A percentile compares a stretch with the other conserved stretches of the same genome.
These are phyloP conservation scores for Serrognathus titanus DNA, from an alignment of 2,888 invertebrate genomes.

Conservation along the genomic window DNA sequence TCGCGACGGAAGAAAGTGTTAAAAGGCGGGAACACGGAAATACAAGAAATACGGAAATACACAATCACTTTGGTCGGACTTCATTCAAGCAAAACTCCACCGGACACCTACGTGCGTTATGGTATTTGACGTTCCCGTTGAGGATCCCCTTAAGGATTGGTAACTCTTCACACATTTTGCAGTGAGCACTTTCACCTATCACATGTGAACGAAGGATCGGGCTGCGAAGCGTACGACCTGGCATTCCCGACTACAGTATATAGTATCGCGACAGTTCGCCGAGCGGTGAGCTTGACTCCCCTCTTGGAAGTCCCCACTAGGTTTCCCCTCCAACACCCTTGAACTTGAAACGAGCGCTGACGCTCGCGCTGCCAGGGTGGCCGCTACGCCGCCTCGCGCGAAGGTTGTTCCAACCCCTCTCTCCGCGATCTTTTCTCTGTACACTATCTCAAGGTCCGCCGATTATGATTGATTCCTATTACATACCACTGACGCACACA, in stretches of 20 bases:
- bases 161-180: constrained; percentile 82
- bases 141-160: constrained; percentile 88
- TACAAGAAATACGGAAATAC: not conserved
- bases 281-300: constrained; percentile 41
- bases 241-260: constrained; percentile 45
- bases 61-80: not conserved
- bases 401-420: constrained; percentile 23
- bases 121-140: constrained; percentile 86
- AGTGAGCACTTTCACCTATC: constrained; percentile 39
- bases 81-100: not conserved
- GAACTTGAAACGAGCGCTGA: constrained; percentile 45
- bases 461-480: constrained; percentile 2
- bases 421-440: constrained; percentile 1
- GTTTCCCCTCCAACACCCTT: constrained; percentile 50
- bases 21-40: not conserved
- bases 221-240: constrained; percentile 46
- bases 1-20: constrained; percentile 20
- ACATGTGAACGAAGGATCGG: constrained; percentile 42
- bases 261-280: constrained; percentile 23
- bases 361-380: constrained; percentile 26
- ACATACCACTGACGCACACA: constrained; percentile 1
- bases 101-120: constrained; percentile 84
- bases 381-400: constrained; percentile 21
- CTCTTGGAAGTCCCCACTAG: constrained; percentile 45
- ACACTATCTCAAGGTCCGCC: constrained; percentile 3